phyloP scores from a whole-genome alignment of 2,113 vertebrate genomes.

The Bombycilla garrulus region DNA sequence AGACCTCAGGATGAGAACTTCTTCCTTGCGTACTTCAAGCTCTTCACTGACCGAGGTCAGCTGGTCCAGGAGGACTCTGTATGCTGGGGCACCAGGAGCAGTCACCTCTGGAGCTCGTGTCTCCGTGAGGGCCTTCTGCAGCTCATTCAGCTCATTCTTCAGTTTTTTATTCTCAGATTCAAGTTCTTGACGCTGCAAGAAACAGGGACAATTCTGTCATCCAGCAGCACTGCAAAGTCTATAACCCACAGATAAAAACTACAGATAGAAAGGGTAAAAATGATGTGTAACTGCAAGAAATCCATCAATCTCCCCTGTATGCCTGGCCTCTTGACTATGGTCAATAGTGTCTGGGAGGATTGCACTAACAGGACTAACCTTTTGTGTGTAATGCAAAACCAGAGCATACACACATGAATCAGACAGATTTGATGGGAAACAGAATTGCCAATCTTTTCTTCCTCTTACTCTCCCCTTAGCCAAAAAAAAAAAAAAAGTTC shows the following conservation, averaged over 20 bases:
- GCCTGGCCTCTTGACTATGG: background rate
- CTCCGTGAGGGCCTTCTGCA: conserved; percentile 87
- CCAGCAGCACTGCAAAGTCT: background rate
- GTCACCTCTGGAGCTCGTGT: conserved; percentile 77
- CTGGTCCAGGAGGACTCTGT: conserved; percentile 93
- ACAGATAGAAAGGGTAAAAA: background rate
- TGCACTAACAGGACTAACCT: background rate
- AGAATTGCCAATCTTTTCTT: background rate
- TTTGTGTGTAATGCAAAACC: background rate
- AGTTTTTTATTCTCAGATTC: conserved; percentile 98
- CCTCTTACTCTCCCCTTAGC: background rate
- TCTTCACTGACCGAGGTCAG: conserved; percentile 91
- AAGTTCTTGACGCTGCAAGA: conserved; percentile 90
- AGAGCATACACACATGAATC: background rate
- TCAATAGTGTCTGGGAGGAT: background rate
- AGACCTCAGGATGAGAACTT: conserved; percentile 95
- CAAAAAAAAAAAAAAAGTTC: background rate
- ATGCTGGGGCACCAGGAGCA: conserved; percentile 87
- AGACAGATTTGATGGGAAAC: background rate
- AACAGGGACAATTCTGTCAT: background rate
- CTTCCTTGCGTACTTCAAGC: conserved; percentile 96
- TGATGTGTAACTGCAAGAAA: background rate
- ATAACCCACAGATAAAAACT: background rate
- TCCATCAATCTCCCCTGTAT: background rate
- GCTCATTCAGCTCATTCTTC: conserved; percentile 89